Evolutionary conservation across 2,113 vertebrate species (phyloP).

Genomic region (Myiopsitta monachus): DNA sequence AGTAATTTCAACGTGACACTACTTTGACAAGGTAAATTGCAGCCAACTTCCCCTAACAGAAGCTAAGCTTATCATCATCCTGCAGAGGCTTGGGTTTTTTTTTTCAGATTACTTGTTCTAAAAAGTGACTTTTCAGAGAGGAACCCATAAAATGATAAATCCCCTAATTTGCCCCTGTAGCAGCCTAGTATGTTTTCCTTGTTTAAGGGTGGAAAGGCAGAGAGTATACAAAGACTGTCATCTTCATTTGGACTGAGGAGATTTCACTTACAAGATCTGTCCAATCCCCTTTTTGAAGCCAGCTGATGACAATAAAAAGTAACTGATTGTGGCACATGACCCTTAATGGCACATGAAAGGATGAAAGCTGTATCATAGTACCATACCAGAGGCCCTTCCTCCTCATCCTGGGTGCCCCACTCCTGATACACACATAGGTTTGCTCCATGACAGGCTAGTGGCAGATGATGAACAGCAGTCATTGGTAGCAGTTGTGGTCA

Average conservation of each 20-base stretch:
- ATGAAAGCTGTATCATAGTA: neutral
- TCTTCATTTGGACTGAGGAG: neutral
- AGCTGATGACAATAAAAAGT: neutral
- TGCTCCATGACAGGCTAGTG: neutral
- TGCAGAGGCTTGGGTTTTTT: neutral
- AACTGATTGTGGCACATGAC: neutral
- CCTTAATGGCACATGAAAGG: neutral
- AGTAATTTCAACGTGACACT: neutral
- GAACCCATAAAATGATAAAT: neutral
- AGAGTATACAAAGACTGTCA: neutral
- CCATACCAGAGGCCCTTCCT: neutral
- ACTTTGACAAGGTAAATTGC: neutral
- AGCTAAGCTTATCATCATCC: neutral
- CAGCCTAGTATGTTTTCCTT: neutral
- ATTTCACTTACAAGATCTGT: neutral
- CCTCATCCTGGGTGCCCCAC: neutral
- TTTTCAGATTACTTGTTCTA: neutral
- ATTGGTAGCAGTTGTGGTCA: neutral
- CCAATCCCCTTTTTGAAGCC: neutral
- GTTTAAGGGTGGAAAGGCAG: neutral
- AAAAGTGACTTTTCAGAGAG: neutral
- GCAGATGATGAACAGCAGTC: neutral
- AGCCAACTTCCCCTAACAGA: neutral
- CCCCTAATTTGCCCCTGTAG: neutral
- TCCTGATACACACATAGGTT: accelerated